phyloP scores from a whole-genome alignment of 2,888 invertebrate species.

The Hermodice carunculata region DNA sequence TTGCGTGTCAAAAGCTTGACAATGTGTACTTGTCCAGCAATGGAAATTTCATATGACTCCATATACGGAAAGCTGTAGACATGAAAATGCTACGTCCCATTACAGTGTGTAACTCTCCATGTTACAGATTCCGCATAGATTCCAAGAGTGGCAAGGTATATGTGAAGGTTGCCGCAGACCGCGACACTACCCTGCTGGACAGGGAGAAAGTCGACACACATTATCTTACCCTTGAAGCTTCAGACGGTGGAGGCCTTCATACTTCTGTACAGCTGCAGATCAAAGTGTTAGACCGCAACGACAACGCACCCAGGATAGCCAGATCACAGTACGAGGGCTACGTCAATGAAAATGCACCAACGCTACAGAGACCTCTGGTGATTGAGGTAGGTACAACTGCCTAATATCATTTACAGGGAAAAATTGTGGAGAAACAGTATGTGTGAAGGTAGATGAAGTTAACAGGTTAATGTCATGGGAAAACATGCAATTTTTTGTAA shows the following conservation, averaged over 20 bases:
- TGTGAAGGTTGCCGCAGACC: constrained; percentile 70
- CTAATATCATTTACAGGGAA: too few relatives aligned
- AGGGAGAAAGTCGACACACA: constrained; percentile 86
- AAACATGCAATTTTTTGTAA: too few relatives aligned
- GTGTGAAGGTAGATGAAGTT: too few relatives aligned
- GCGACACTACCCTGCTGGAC: constrained; percentile 73
- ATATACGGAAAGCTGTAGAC: too few relatives aligned
- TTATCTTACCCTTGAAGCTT: constrained; percentile 83
- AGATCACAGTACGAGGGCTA: constrained; percentile 58
- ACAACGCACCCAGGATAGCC: constrained; percentile 58
- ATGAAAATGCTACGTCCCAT: too few relatives aligned
- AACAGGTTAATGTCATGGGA: too few relatives aligned
- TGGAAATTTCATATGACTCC: too few relatives aligned
- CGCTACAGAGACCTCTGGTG: constrained; percentile 77
- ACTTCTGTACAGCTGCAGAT: constrained; percentile 56
- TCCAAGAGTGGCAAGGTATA: constrained; percentile 78
- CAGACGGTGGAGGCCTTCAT: constrained; percentile 80
- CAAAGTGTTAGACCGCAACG: constrained; percentile 61
- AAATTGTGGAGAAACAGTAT: too few relatives aligned
- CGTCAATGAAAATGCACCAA: constrained; percentile 81
- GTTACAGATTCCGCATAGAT: constrained; percentile 77
- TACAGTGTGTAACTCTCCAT: background rate
- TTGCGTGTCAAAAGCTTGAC: too few relatives aligned
- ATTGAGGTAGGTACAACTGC: too few relatives aligned
- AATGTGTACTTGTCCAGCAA: too few relatives aligned